Conservation (phyloP, 2,888 invertebrate genomes). For the Lymantria dispar region DNA sequence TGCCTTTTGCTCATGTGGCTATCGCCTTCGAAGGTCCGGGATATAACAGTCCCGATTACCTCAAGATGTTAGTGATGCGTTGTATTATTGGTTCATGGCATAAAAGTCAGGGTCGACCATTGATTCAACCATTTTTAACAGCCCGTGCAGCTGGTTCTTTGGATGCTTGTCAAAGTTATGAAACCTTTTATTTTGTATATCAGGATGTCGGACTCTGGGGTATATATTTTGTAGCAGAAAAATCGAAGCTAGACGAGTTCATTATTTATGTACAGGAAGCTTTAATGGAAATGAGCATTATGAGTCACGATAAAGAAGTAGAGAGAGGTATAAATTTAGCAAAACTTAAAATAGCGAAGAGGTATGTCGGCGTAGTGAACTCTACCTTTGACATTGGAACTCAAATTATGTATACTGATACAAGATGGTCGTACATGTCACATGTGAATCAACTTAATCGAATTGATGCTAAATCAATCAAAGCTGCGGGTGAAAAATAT, state of each 20-base stretch:
- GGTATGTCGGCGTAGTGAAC: conserved; percentile 42
- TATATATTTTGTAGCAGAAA: conserved; percentile 59
- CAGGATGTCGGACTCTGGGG: conserved; percentile 74
- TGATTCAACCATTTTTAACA: conserved; percentile 44
- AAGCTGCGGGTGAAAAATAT: conserved; percentile 37
- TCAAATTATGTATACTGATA: conserved; percentile 51
- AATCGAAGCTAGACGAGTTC: conserved; percentile 57
- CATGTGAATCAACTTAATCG: conserved; percentile 8
- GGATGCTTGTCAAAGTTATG: conserved; percentile 57
- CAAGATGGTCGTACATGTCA: conserved; percentile 25
- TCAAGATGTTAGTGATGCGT: conserved; percentile 53
- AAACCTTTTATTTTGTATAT: conserved; percentile 69
- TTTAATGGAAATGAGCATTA: conserved; percentile 63
- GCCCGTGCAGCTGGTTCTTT: conserved; percentile 49
- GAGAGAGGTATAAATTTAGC: conserved; percentile 51
- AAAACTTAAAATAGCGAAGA: conserved; percentile 47
- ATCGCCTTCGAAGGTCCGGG: conserved; percentile 74
- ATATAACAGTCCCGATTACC: conserved; percentile 50
- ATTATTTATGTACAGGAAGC: conserved; percentile 52
- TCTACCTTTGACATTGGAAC: conserved; percentile 59
- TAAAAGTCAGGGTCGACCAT: conserved; percentile 45
- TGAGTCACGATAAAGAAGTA: conserved; percentile 43
- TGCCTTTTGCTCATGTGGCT: conserved; percentile 65
- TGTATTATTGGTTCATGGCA: conserved; percentile 67
- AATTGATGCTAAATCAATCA: conserved; percentile 22